Evolutionary conservation across 2,888 invertebrate genomes (phyloP), one percentile per base, ranked within the genome.

Genomic region (Drosophila tripunctata): DNA sequence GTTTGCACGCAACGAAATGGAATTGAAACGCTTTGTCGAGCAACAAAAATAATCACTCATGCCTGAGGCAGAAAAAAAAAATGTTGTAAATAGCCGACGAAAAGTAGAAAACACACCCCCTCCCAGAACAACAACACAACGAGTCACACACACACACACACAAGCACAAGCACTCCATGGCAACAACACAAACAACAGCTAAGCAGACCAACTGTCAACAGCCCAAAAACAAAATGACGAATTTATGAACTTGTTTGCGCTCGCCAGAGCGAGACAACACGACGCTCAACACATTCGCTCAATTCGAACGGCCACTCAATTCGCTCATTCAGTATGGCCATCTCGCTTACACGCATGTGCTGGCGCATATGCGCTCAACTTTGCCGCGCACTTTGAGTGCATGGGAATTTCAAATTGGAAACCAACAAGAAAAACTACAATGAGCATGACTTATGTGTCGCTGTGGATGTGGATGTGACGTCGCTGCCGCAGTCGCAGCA

Each of bases 191-290:
- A 69, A 62, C 63, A 66, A 54, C 69, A 62, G 10, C 64, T 62
- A 63, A 63, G 47, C 70, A 67, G 70, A 67, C 74, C 83, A 89
- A 80, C 90, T 89, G 90, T 90, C 90, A 90, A 80, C 89, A 78
- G 69, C 65, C 71, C 67, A 79, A 88, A 89, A 89, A 90, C 89
- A 89, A 89, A 90, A 90, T 89, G 90, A 88, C 83, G 90, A 87
- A 89, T 89, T 89, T 88, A 88, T 89, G 78, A 84, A 84, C 75
- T 73, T 70, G 71, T 66, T 67, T 63, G 56, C 56, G 81, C 67
- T 76, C 81, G 81, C 50, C 5, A 69, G 51, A 72, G 61, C 61
- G 85, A 71, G 82, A 78, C 51, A 56, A 72, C 64, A 40, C 17
- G 19, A 48, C 10, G 33, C 12, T 21, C 48, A 38, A 31, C 15